Conservation (phyloP, 1,140 invertebrate genomes). For the Bombus superbus region DNA sequence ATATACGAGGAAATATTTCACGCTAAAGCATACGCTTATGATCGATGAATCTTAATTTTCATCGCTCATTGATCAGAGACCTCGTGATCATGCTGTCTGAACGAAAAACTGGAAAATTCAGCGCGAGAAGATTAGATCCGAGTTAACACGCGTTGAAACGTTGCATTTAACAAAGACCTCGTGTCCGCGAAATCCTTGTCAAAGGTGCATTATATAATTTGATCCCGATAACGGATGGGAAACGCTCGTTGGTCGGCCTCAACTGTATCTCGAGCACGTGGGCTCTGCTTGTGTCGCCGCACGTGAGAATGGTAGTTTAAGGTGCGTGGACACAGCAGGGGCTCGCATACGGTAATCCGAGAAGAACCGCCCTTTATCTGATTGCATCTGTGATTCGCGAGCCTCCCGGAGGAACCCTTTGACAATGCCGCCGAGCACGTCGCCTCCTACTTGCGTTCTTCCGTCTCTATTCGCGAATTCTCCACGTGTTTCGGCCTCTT, state of each 20-base stretch:
- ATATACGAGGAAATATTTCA: too few relatives aligned
- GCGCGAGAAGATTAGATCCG: neutral
- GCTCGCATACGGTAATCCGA: slow-evolving; percentile 77
- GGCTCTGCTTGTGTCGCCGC: slow-evolving; percentile 66
- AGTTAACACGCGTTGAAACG: neutral
- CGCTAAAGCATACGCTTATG: too few relatives aligned
- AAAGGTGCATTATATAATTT: slow-evolving; percentile 46
- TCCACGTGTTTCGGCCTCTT: neutral
- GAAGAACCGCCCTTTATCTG: slow-evolving; percentile 75
- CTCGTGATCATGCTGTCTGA: neutral
- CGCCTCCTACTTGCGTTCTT: slow-evolving; percentile 65
- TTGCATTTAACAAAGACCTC: slow-evolving; percentile 11
- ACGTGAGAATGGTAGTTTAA: slow-evolving; percentile 77
- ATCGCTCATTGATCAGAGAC: neutral
- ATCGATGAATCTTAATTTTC: neutral
- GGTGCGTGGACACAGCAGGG: slow-evolving; percentile 75
- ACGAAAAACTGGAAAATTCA: neutral
- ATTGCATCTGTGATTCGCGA: slow-evolving; percentile 78
- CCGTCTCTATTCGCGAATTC: slow-evolving; percentile 53
- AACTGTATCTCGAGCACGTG: slow-evolving; percentile 61
- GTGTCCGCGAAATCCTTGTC: neutral
- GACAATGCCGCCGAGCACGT: slow-evolving; percentile 78
- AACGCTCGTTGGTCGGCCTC: slow-evolving; percentile 3
- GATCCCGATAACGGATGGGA: slow-evolving; percentile 32
- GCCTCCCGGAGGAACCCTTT: slow-evolving; percentile 72